Base-by-base conservation (phyloP, 2,113 vertebrate species). In the Thunnus thynnus region DNA sequence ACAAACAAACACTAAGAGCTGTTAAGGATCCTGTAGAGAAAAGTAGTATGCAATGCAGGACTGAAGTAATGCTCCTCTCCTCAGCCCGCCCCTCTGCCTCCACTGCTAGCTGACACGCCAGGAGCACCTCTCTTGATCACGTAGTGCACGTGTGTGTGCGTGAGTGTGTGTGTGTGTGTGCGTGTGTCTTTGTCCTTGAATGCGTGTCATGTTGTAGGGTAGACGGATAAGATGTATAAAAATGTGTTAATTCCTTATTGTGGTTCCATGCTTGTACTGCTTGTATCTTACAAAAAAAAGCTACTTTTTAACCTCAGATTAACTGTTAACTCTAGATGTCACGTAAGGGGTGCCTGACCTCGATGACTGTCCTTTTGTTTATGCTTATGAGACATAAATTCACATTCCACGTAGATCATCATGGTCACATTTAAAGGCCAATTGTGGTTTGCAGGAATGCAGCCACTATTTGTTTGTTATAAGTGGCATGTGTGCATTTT, bases 31-130 rank as follows among this genome's bases (percentile, higher is more conserved):
- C 67, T 63, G 64, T 41, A 60, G 51, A 74, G 74, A 16, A 5
- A 17, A 11, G 56, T 13, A 57, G 13, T 44, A 0, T 69, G 55
- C 36, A 52, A 18, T 76, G 72, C 63, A 62, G 66, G 0, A 48
- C 63, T 64, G 64, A 12, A 74, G 54, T 65, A 57, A 81, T 63
- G 63, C 17, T 10, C 5, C 41, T 0, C 18, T 9, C 67, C 72
- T 76, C 74, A 52, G 68, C 79, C 85, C 50, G 25, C 48, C 65
- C 84, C 44, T 4, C 85, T 75, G 46, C 61, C 71, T 79, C 4
- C 61, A 1, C 58, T 64, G 48, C 69, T 48, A 1, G 27, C 27
- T 30, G 14, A 72, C 79, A 78, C 22, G 2, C 13, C 13, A 27
- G 50, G 63, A 80, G 68, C 13, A 8, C 78, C 70, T 52, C 64